Evolutionary conservation across 2,113 vertebrate species (phyloP).

Genomic region (Tauraco erythrolophus): DNA sequence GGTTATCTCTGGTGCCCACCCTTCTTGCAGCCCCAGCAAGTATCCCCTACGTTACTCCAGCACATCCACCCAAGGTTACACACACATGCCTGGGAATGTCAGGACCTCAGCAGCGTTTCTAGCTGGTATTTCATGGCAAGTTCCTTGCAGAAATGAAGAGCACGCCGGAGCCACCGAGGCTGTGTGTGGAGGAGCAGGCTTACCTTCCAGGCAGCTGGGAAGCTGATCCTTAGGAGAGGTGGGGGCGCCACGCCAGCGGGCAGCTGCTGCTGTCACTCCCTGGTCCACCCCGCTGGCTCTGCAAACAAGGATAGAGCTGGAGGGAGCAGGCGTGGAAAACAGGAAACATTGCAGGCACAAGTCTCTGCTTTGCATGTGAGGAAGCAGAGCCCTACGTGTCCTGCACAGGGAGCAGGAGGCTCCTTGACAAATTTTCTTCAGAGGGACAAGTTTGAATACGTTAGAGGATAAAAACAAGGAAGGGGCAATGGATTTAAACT

Average conservation of each 20-base stretch:
- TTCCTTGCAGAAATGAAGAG: constrained; percentile 13
- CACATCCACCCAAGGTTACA: not conserved
- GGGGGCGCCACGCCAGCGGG: constrained; percentile 39
- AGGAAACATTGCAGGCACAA: not conserved
- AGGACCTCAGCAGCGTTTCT: not conserved
- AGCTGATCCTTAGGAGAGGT: constrained; percentile 45
- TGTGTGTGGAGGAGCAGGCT: constrained; percentile 53
- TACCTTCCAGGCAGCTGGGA: constrained; percentile 75
- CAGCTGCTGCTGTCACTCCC: constrained; percentile 86
- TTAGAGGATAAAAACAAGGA: not conserved
- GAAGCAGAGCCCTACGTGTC: not conserved
- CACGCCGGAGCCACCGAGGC: not conserved
- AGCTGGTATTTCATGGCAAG: not conserved
- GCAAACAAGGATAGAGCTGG: constrained; percentile 7
- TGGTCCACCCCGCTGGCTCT: constrained; percentile 27
- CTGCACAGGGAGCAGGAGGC: fast-evolving
- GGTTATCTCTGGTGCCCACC: not conserved
- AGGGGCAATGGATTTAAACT: too few relatives aligned
- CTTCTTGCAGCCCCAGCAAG: not conserved
- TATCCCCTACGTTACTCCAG: not conserved
- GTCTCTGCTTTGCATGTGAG: not conserved
- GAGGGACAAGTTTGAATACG: not conserved
- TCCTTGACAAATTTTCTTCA: not conserved
- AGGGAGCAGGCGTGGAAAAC: not conserved
- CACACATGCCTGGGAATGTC: not conserved